Base-by-base conservation (phyloP, 2,113 vertebrate species). In the Mus musculus region DNA sequence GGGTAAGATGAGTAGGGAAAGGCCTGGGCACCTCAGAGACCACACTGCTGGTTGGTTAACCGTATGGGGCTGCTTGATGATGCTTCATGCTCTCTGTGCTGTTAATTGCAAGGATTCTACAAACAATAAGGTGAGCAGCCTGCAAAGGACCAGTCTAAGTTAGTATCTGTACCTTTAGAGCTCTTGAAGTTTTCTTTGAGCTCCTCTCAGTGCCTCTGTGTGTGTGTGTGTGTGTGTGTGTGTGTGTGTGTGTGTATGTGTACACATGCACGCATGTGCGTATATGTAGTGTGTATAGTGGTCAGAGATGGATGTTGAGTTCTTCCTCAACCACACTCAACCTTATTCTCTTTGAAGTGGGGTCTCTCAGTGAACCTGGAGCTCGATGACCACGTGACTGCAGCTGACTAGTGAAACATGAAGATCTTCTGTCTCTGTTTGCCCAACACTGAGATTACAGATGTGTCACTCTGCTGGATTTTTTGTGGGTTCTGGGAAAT, bases 161-260 rank as follows among this genome's bases (percentile, higher is more conserved):
- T 7, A 88, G 20, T 65, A 16, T 67, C 46, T 91, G 42, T 19
- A 19, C 86, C 95, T 96, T 91, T 28, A 39, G 36, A 63, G 59
- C 88, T 93, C 49, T 30, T 42, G 42, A 94, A 63, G 22, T 95
- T 84, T 88, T 24, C 52, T 94, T 95, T 93, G 80, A 86, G 10
- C 30, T 72, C 63, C 24, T 78, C 1, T 10, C n/a, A 8, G 22
- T 61, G 20, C 42, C 7, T 73, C n/a, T 73, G 72, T 39, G n/a
- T 73, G n/a, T 73, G 72, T 73, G n/a, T 10, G 76, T 77, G 75
- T 76, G 12, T 49, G 56, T 56, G 56, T 56, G 56, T 5, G 36
- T 73, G 36, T 73, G 30, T 52, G 76, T 77, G 75, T 76, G 12
- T 49, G 76, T 33, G 20, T 61, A 3, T 73, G 17, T 73, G 72